Conservation (phyloP, 2,113 vertebrate genomes). For the Centropristis striata region DNA sequence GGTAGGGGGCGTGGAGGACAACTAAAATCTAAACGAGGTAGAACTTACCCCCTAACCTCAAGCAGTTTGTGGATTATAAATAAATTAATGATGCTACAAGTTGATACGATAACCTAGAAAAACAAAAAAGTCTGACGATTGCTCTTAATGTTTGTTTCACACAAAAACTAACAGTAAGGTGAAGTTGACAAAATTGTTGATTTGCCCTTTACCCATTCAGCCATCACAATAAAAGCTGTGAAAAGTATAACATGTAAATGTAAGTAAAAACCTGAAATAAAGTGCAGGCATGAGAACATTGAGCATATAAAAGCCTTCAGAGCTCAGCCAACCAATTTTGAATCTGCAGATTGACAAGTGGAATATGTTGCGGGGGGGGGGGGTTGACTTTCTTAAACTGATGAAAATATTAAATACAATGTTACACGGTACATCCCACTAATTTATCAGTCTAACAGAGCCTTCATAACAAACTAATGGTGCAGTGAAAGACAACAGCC, state of each 20-base stretch:
- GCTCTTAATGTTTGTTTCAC: constrained; percentile 21
- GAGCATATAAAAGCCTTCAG: constrained; percentile 61
- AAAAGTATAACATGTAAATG: constrained; percentile 56
- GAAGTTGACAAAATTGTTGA: constrained; percentile 34
- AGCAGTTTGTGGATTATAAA: constrained; percentile 72
- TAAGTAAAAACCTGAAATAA: constrained; percentile 78
- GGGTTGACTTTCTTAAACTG: constrained; percentile 18
- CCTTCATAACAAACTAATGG: constrained; percentile 69
- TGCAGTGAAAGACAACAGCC: constrained; percentile 59
- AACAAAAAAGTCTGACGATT: constrained; percentile 6
- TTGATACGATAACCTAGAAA: constrained; percentile 37
- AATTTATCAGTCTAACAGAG: constrained; percentile 49
- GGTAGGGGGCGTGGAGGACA: constrained; percentile 46
- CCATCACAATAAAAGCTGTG: constrained; percentile 44
- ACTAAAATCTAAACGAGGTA: constrained; percentile 84
- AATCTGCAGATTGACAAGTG: constrained; percentile 37
- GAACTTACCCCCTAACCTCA: constrained; percentile 79
- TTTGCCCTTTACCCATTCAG: constrained; percentile 45
- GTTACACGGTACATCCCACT: constrained; percentile 55
- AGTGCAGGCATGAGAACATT: constrained; percentile 86
- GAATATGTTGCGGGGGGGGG: not conserved
- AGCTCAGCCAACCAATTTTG: constrained; percentile 65
- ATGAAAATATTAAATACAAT: constrained; percentile 45
- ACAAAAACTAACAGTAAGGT: constrained; percentile 22
- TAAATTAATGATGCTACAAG: constrained; percentile 77